phyloP scores from a whole-genome alignment of 2,888 invertebrate genomes.

The Polia nebulosa region DNA sequence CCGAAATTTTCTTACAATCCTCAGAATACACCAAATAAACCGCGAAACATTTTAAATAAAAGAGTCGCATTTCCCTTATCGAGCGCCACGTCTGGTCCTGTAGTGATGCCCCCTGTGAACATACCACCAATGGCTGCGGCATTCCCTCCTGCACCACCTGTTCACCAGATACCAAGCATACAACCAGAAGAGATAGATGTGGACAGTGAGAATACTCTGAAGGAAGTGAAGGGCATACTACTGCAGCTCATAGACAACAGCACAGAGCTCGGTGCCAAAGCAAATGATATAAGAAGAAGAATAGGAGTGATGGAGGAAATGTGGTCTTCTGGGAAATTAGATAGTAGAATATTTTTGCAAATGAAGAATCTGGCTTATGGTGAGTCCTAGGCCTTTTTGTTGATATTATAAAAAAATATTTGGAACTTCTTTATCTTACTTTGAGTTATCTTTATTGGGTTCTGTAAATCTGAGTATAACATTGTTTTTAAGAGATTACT shows the following conservation, averaged over 20 bases:
- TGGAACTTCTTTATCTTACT: neutral
- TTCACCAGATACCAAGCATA: constrained; percentile 38
- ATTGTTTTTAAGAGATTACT: neutral
- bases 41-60: constrained; percentile 88
- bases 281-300: constrained; percentile 90
- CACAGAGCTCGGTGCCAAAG: constrained; percentile 83
- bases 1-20: constrained; percentile 88
- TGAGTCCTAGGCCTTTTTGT: constrained; percentile 67
- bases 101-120: constrained; percentile 66
- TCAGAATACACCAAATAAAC: constrained; percentile 82
- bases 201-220: constrained; percentile 78
- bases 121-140: constrained; percentile 77
- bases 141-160: constrained; percentile 66
- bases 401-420: neutral
- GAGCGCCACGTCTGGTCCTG: constrained; percentile 68
- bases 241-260: constrained; percentile 79
- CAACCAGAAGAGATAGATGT: constrained; percentile 66
- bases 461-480: neutral
- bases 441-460: neutral
- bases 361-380: constrained; percentile 90
- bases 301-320: constrained; percentile 90
- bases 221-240: constrained; percentile 81
- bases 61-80: constrained; percentile 89
- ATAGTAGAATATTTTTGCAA: constrained; percentile 83
- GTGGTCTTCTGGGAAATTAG: constrained; percentile 91